A percentile compares a stretch with the other conserved stretches of the same genome.
Evolutionary conservation across 1,140 invertebrate genomes (phyloP).

Genomic region (Homarus americanus): DNA sequence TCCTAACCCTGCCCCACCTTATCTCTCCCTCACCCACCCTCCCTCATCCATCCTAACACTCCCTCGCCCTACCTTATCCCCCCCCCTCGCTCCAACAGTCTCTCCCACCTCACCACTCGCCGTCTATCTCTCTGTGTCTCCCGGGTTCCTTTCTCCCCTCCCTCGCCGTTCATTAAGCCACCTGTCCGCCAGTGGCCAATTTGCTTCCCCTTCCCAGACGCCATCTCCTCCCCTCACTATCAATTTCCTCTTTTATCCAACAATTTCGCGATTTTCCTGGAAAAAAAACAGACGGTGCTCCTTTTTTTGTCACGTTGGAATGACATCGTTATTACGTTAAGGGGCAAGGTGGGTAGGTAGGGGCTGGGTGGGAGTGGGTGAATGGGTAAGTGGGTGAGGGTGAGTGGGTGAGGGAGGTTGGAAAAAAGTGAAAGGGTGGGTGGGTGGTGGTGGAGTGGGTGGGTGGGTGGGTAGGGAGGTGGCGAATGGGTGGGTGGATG

Average conservation of each 20-base stretch:
- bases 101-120: not conserved
- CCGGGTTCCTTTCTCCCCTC: not conserved
- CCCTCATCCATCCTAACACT: too few relatives aligned
- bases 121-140: not conserved
- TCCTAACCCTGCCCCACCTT: too few relatives aligned
- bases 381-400: too few relatives aligned
- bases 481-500: too few relatives aligned
- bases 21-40: too few relatives aligned
- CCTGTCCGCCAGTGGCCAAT: not conserved
- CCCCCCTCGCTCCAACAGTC: too few relatives aligned
- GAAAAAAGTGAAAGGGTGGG: too few relatives aligned
- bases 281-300: not conserved
- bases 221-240: not conserved
- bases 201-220: not conserved
- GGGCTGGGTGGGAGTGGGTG: too few relatives aligned
- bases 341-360: not conserved
- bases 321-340: not conserved
- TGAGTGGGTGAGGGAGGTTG: too few relatives aligned
- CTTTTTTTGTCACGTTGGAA: not conserved
- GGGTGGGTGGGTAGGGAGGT: too few relatives aligned
- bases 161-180: not conserved
- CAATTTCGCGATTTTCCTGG: not conserved
- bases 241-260: slow-evolving; percentile 10
- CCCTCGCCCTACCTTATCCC: too few relatives aligned
- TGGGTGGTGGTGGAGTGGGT: too few relatives aligned